Base-by-base conservation (phyloP, 1,140 invertebrate species). In the Micrasema longulum region DNA sequence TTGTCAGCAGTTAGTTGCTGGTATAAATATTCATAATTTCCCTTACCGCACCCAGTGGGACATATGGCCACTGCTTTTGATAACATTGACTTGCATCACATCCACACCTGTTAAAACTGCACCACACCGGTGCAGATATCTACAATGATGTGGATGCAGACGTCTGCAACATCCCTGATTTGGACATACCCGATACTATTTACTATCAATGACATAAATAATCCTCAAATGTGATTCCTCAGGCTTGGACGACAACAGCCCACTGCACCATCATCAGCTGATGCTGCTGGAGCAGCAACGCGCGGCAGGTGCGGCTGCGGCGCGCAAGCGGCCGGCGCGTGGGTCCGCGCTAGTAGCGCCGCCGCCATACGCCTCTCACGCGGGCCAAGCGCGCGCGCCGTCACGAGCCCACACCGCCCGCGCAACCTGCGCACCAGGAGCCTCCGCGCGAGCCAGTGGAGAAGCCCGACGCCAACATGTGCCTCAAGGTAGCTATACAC, bases 401-500 rank as follows among this genome's bases (percentile, higher is more conserved):
- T 41, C 60, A 63, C 60, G 60, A 63, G 23, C 60, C 60, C 12
- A 72, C 79, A 41, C 84, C 84, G 23, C 84, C 86, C 22, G 82
- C 86, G 55, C 68, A 78, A 45, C 84, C 84, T 16, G 84, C 86
- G 22, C 82, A 86, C 52, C 79, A 83, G 23, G 80, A 87, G 14
- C 84, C 86, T 38, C 85, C 87, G 4, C 82, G 88, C 20, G 90
- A 91, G 78, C 90, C 91, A 2, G 82, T 86, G 11, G 90, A 92
- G 79, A 93, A 93, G 78, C 92, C 92, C 1, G 92, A 94, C 78
- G 92, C 91, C 18, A 92, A 93, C 79, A 92, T 93, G 91, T 92
- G 91, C 78, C 83, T 94, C 0, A 92, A 92, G 83, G 87, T 88
- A 78, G 0, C 43, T n/a, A n/a, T n/a, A n/a, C n/a, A n/a, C n/a